Evolutionary conservation across 2,797 vertebrate genomes (phyloP).

Genomic region (Sphaeramia orbicularis): DNA sequence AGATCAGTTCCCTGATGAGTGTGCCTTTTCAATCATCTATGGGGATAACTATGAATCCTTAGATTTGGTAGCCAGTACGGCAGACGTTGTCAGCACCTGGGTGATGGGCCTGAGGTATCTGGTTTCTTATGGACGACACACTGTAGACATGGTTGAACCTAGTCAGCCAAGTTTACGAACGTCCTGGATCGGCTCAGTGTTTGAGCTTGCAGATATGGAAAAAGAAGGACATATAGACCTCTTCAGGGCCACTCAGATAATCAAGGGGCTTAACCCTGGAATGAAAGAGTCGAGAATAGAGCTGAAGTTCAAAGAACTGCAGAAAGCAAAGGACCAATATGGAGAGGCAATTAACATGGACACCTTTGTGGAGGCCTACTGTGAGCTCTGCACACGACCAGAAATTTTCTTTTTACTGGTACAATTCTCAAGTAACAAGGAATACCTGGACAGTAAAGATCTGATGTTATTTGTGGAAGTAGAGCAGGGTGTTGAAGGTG

Average conservation of each 20-base stretch:
- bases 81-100: slow-evolving; percentile 93
- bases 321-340: slow-evolving; percentile 89
- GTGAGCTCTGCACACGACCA: slow-evolving; percentile 93
- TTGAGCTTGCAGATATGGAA: slow-evolving; percentile 89
- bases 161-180: slow-evolving; percentile 89
- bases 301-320: slow-evolving; percentile 94
- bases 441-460: slow-evolving; percentile 93
- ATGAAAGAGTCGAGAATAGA: slow-evolving; percentile 93
- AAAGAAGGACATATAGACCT: slow-evolving; percentile 89
- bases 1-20: slow-evolving; percentile 94
- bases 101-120: slow-evolving; percentile 95
- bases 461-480: slow-evolving; percentile 93
- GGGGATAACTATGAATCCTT: slow-evolving; percentile 96
- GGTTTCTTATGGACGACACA: slow-evolving; percentile 92
- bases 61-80: slow-evolving; percentile 91
- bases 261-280: slow-evolving; percentile 92
- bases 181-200: slow-evolving; percentile 93
- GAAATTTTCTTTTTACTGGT: slow-evolving; percentile 94
- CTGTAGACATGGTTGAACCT: slow-evolving; percentile 85
- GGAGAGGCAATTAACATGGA: slow-evolving; percentile 87
- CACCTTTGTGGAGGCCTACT: slow-evolving; percentile 91
- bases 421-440: slow-evolving; percentile 96
- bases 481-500: slow-evolving; percentile 93
- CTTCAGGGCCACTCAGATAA: slow-evolving; percentile 90
- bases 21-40: slow-evolving; percentile 95